Percentiles rank a stretch among this genome's conserved stretches.
Conservation (phyloP, 2,113 vertebrate genomes). For the Upupa epops region DNA sequence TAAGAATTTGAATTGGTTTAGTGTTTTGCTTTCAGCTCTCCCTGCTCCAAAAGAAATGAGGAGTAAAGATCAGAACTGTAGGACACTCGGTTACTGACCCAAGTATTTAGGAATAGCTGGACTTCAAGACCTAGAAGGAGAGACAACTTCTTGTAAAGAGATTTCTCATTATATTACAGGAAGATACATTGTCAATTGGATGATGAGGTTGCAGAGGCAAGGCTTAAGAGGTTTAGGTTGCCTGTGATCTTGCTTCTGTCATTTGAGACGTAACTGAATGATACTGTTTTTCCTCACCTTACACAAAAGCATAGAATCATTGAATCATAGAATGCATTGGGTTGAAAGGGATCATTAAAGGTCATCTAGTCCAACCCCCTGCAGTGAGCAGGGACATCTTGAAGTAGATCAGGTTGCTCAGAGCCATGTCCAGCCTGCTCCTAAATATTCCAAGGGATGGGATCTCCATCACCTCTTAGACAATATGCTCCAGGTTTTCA, state of each 20-base stretch:
- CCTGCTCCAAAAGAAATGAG: rapidly evolving
- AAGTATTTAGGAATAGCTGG: not conserved
- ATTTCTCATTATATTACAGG: not conserved
- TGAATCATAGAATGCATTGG: no score
- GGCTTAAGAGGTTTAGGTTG: no score
- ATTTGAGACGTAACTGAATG: not conserved
- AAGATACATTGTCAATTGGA: not conserved
- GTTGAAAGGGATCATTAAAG: no score
- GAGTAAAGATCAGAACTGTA: not conserved
- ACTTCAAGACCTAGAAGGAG: not conserved
- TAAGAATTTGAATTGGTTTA: not conserved
- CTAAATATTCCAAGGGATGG: no score
- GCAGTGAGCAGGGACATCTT: no score
- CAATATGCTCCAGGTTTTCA: no score
- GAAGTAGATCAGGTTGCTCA: no score
- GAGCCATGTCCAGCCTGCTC: no score
- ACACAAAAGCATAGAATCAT: not conserved
- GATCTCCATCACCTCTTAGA: no score
- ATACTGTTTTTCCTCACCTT: rapidly evolving
- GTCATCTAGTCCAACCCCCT: no score
- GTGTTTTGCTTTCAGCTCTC: not conserved
- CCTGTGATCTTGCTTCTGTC: not conserved
- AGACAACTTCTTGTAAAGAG: not conserved
- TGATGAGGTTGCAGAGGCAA: not conserved
- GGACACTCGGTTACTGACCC: rapidly evolving